phyloP scores from a whole-genome alignment of 2,797 vertebrate species.

The Anisognathus igniventris region DNA sequence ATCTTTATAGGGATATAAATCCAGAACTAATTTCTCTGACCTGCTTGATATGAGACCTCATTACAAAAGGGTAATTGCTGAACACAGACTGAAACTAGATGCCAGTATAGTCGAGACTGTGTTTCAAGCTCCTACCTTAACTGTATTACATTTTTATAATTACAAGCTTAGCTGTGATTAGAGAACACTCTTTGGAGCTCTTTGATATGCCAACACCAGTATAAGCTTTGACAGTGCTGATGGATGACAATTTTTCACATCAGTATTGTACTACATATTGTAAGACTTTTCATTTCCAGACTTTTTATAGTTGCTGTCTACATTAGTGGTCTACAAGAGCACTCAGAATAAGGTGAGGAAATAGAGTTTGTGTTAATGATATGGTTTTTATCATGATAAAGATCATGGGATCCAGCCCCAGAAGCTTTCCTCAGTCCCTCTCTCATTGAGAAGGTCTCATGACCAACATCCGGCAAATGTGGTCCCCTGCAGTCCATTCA shows the following conservation, averaged over 20 bases:
- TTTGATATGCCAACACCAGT: neutral
- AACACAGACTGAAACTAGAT: neutral
- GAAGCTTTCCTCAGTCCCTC: neutral
- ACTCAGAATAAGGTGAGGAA: neutral
- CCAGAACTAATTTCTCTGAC: neutral
- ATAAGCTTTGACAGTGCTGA: neutral
- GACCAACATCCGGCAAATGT: neutral
- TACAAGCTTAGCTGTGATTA: neutral
- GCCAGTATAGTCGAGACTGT: neutral
- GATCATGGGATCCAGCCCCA: neutral
- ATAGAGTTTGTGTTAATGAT: neutral
- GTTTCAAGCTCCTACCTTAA: neutral
- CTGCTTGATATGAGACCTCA: neutral
- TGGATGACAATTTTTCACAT: neutral
- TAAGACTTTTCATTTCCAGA: neutral
- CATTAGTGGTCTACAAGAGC: neutral
- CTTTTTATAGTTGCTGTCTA: neutral
- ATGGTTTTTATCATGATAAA: neutral
- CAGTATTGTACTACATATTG: neutral
- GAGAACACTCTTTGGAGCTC: neutral
- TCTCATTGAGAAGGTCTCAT: neutral
- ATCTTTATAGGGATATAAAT: neutral
- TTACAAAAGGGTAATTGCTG: neutral
- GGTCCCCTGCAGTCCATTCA: neutral
- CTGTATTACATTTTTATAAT: neutral